Evolutionary conservation across 64 coral and sea anemone species (phyloP), one percentile per base, ranked within the genome.

Genomic region (Stichodactyla mertensii): DNA sequence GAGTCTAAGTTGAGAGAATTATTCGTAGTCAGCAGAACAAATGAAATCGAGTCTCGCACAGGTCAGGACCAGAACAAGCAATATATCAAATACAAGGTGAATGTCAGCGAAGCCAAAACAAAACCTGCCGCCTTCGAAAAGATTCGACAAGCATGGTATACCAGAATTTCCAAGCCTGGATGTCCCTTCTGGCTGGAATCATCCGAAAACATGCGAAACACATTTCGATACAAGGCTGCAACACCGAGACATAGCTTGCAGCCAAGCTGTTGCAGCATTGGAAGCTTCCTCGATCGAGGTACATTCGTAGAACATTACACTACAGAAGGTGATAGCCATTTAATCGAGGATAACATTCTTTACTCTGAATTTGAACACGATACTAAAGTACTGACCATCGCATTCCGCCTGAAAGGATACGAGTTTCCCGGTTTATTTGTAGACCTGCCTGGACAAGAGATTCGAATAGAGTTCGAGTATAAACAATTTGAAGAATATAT

Each of bases 401-500:
- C 54, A 4, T 91, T 86, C 54, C 55, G 91, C 52, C 55, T 16
- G 7, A 61, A 22, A 27, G 28, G n/a, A 0, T 16, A n/a, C 0
- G 54, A 86, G 4, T 10, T 27, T 27, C 27, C 27, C 13, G 89
- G 56, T 20, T 81, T 80, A 11, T 18, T 55, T 54, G 7, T 55
- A 9, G 0, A 52, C 13, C 5, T 23, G 2, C 16, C 69, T 16
- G 55, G 71, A 77, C 66, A 84, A 26, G 93, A 88, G 61, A 79
- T 82, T 83, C 70, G 89, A 23, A n/a, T 95, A 22, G 93, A 91
- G 77, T 92, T 95, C 31, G 93, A 95, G 80, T 91, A 91, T 83
- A 91, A 88, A 27, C 93, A 95, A 55, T 85, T 95, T 79, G 93
- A 95, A 51, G 86, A 82, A 58, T 95, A 88, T 61, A 60, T 95